Base-by-base conservation (phyloP, 2,888 invertebrate species). In the Agapetus fuscipes region DNA sequence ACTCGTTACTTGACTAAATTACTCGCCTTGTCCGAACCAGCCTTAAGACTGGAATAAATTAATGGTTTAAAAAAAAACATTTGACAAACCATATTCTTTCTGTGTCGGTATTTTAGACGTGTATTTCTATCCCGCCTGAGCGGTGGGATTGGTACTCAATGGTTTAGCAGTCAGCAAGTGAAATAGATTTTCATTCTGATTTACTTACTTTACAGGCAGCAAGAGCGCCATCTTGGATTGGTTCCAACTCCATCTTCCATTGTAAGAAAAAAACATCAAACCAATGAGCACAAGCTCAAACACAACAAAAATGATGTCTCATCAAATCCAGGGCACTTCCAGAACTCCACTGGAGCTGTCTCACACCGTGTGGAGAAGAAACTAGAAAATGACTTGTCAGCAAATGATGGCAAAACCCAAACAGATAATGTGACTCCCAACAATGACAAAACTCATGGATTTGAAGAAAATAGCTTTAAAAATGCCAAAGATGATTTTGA, bases 171-270 rank as follows among this genome's bases (percentile, higher is more conserved):
- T n/a, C n/a, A n/a, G n/a, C n/a, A n/a, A n/a, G n/a, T 20, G 9
- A 20, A 6, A 20, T 20, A 20, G 20, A 20, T 20, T 20, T 20
- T 20, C n/a, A n/a, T n/a, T n/a, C n/a, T n/a, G n/a, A n/a, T 20
- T 20, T 11, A 25, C 26, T 29, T 35, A 20, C 3, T 17, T 52
- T 54, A 35, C 61, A 83, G 83, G 51, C 88, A 88, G 56, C 88
- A 88, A 62, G 83, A 84, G 54, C 72, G 73, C 39, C 88, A 88
- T 57, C 71, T 89, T 35, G 87, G 87, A 6, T 78, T 84, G 41
- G 71, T 75, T 15, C 64, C 72, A 55, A 60, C 71, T 50, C 56
- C 39, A 58, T 57, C 42, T 60, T 58, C 51, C 57, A 26, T 28
- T 9, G 9, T 39, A n/a, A 24, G 42, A 37, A 45, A 42, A 27